These are phyloP conservation scores for Coregonus suidteri DNA, from an alignment of 2,797 vertebrate genomes.

Conservation along the genomic window DNA sequence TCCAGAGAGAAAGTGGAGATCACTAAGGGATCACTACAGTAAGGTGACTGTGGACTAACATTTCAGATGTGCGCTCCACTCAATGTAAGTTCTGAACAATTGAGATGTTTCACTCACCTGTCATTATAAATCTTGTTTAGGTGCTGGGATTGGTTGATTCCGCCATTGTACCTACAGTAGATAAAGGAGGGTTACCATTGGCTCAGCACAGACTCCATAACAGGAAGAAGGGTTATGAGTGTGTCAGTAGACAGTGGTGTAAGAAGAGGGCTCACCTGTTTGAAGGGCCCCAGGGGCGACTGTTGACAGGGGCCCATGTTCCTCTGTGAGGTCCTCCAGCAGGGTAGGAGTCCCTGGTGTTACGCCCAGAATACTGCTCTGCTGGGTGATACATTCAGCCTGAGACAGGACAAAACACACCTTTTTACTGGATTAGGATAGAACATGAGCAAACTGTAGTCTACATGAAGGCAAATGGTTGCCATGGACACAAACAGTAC, in stretches of 20 bases:
- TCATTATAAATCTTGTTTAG: constrained; percentile 77
- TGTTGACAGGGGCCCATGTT: constrained; percentile 83
- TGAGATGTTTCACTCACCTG: constrained; percentile 71
- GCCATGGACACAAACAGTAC: constrained; percentile 14
- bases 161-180: constrained; percentile 77
- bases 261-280: constrained; percentile 76
- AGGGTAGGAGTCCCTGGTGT: constrained; percentile 87
- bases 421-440: not conserved
- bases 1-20: constrained; percentile 30
- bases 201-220: constrained; percentile 3
- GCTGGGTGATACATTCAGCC: constrained; percentile 95
- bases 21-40: constrained; percentile 4
- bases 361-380: constrained; percentile 89
- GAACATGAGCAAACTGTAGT: not conserved
- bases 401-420: constrained; percentile 56
- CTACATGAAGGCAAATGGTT: not conserved
- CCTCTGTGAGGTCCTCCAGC: constrained; percentile 84
- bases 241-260: not conserved
- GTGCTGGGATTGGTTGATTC: constrained; percentile 79
- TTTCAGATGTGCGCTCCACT: not conserved
- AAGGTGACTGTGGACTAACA: not conserved
- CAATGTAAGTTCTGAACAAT: not conserved
- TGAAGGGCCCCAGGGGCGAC: constrained; percentile 81
- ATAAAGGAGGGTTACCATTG: not conserved
- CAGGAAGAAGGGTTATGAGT: not conserved